Base-by-base conservation (phyloP, 2,888 invertebrate species). In the Ephialtes manifestator region DNA sequence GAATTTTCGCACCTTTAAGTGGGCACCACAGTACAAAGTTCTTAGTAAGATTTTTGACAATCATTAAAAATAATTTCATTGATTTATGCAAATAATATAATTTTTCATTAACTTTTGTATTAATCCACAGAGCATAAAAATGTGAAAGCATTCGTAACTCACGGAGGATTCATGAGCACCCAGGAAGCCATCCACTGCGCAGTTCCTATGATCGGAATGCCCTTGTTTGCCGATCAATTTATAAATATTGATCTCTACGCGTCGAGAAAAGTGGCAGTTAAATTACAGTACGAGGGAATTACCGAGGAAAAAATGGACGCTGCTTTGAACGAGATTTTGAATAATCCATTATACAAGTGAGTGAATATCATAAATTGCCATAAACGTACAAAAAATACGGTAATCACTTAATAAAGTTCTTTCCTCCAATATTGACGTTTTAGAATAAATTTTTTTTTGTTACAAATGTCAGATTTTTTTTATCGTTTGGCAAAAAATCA, bases 131-230 rank as follows among this genome's bases (percentile, higher is more conserved):
- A 92, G 4, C 93, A 94, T 76, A 90, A 86, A 35, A 93, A 93
- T 46, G 71, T 92, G 20, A 91, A 84, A 81, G 91, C 89, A 5
- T 94, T 94, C 70, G 89, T 94, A 55, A 93, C 93, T 7, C 94
- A 94, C 15, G 92, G 94, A 2, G 94, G 94, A 4, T 86, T 93
- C 4, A 89, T 94, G 89, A 91, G 94, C 5, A 90, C 91, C 2
- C 92, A 92, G 75, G 94, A 94, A 77, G 90, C 94, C 4, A 86
- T 93, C 83, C 86, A 90, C 79, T 92, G 86, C 31, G 93, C 90
- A 0, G 91, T 93, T 1, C 94, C 93, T 0, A 90, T 93, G 89
- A 88, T 94, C 46, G 93, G 93, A 20, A 86, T 94, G 31, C 93
- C 93, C 8, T 78, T 93, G 11, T 91, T 92, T 51, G 93, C 89